Percentiles rank a stretch among this genome's conserved stretches.
phyloP scores from a whole-genome alignment of 2,113 vertebrate genomes.

The Mus pahari region DNA sequence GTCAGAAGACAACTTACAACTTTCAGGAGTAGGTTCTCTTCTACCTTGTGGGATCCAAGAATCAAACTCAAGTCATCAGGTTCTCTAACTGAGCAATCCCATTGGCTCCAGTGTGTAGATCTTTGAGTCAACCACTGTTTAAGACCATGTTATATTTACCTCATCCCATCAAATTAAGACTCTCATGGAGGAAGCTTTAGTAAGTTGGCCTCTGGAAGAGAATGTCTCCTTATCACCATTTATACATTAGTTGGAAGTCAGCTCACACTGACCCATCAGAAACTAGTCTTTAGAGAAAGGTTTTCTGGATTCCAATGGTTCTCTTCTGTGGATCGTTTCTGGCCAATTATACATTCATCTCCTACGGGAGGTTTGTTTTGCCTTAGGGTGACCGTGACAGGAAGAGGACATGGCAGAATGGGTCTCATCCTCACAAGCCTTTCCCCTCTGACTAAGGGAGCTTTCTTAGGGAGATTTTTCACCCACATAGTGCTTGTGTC shows the following conservation, averaged over 20 bases:
- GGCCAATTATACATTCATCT: not conserved
- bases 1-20: not conserved
- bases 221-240: not conserved
- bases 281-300: not conserved
- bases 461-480: conserved; percentile 39
- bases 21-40: not conserved
- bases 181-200: conserved; percentile 12
- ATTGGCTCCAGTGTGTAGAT: not conserved
- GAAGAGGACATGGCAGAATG: not conserved
- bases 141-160: conserved; percentile 15
- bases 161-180: conserved; percentile 9
- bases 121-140: conserved; percentile 2
- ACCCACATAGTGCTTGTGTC: not conserved
- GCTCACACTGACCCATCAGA: not conserved
- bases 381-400: not conserved
- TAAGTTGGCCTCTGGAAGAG: not conserved
- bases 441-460: not conserved
- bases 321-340: conserved; percentile 1
- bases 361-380: conserved; percentile 11
- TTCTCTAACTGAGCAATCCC: not conserved
- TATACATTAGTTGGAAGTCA: not conserved
- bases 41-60: not conserved
- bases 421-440: not conserved
- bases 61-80: not conserved
- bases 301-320: not conserved